Evolutionary conservation across 2,888 invertebrate genomes (phyloP).

Genomic region (Phytoseiulus persimilis): DNA sequence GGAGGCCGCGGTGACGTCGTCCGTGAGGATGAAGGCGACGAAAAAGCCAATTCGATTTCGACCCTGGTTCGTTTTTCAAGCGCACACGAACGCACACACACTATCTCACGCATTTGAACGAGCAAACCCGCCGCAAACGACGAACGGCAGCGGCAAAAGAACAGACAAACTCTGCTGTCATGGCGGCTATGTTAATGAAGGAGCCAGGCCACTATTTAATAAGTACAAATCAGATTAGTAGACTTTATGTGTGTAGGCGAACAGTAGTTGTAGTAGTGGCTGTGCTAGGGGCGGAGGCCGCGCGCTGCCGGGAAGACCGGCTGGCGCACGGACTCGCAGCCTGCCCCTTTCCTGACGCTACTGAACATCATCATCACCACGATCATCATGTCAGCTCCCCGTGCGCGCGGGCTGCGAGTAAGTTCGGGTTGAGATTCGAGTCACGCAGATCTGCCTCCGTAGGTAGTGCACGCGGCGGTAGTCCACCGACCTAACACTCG

Average conservation of each 20-base stretch:
- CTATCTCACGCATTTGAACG: not conserved
- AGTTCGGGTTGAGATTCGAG: conserved; percentile 12
- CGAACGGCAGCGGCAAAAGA: not conserved
- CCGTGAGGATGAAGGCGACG: not conserved
- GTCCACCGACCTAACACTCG: not conserved
- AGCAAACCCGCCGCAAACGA: not conserved
- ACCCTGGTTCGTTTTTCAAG: not conserved
- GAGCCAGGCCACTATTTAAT: conserved; percentile 30
- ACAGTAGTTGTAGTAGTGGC: not conserved
- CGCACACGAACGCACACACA: not conserved
- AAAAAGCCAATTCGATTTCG: not conserved
- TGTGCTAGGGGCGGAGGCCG: not conserved
- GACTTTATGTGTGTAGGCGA: conserved; percentile 36
- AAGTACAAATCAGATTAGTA: conserved; percentile 38
- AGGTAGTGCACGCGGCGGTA: not conserved
- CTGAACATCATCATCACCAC: not conserved
- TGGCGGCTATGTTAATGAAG: conserved; percentile 37
- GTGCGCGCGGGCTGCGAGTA: not conserved
- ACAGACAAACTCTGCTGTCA: not conserved
- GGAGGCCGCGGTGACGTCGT: not conserved
- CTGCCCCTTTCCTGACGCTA: not conserved
- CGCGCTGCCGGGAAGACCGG: not conserved
- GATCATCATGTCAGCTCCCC: not conserved
- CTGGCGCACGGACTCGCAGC: not conserved
- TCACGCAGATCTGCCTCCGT: conserved; percentile 14